Percentiles rank a stretch among this genome's conserved stretches.
These are phyloP conservation scores for Heteromyza rotundicornis DNA, from an alignment of 2,888 invertebrate species.

Conservation along the genomic window DNA sequence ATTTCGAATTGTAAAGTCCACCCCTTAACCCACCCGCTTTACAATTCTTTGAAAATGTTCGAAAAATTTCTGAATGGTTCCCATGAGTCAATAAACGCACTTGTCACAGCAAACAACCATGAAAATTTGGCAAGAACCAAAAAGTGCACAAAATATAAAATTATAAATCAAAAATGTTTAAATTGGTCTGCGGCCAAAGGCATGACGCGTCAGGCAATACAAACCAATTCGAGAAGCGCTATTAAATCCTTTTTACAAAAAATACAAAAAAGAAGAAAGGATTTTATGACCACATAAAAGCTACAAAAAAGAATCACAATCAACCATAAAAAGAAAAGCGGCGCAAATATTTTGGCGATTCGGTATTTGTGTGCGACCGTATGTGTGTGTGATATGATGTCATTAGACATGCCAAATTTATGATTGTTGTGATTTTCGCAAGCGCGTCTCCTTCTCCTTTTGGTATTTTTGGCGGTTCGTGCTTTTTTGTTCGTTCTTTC, in stretches of 20 bases:
- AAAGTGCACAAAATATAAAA: slow-evolving; percentile 15
- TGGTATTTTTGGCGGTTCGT: slow-evolving; percentile 25
- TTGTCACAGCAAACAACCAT: slow-evolving; percentile 25
- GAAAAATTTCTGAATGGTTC: slow-evolving; percentile 5
- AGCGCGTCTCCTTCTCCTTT: slow-evolving; percentile 19
- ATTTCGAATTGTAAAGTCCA: no score
- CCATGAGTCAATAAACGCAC: slow-evolving; percentile 23
- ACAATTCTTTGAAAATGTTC: not conserved
- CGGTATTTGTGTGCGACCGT: not conserved
- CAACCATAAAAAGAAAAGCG: slow-evolving; percentile 33
- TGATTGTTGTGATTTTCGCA: slow-evolving; percentile 51
- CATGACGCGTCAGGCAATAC: slow-evolving; percentile 28
- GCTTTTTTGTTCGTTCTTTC: slow-evolving; percentile 5
- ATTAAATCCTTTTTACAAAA: slow-evolving; percentile 25
- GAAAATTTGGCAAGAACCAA: slow-evolving; percentile 13
- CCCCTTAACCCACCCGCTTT: not conserved
- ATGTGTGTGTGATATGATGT: slow-evolving; percentile 30
- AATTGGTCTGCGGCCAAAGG: slow-evolving; percentile 42
- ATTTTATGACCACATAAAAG: slow-evolving; percentile 37
- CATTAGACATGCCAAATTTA: slow-evolving; percentile 59
- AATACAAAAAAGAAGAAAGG: slow-evolving; percentile 26
- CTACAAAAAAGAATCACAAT: slow-evolving; percentile 11
- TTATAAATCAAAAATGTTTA: slow-evolving; percentile 32
- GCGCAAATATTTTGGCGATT: not conserved
- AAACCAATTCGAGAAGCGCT: slow-evolving; percentile 20